Base-by-base conservation (phyloP, 2,888 invertebrate genomes). In the Ceramica pisi region DNA sequence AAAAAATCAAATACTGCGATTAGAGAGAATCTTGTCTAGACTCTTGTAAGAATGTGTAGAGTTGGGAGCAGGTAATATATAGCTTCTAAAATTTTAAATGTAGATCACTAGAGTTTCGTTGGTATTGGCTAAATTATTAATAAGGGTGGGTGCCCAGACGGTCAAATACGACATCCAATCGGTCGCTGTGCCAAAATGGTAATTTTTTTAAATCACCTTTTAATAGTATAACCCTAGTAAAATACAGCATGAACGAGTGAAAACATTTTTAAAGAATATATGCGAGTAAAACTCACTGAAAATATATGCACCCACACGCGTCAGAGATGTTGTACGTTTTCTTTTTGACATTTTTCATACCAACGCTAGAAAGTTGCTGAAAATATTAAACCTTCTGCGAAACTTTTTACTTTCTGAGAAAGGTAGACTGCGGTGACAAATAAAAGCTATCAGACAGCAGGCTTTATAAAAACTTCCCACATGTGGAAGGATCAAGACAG, bases 271-370 rank as follows among this genome's bases (percentile, higher is more conserved):
- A 38, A 38, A 38, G 38, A 44, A 44, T 44, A 19, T 19, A 46
- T 19, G 19, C 46, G 7, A 19, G 19, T 46, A 19, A 46, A 19
- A 46, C 16, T 46, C 41, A 16, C 1, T 16, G 41, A 41, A 41
- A 71, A 53, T 62, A 44, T 67, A 67, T 67, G 44, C 50, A 75
- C 16, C 46, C 71, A 50, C 55, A 50, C 26, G 76, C 50, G 57
- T 67, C 72, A 51, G 26, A 50, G 35, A 44, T 75, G 19, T 44
- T 23, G 21, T 50, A 9, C 14, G 35, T 57, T 67, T 26, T 57
- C 44, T 57, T 51, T 75, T 76, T 59, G 51, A 5, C 19, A 59
- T 67, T 57, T 73, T 76, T 76, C 68, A 67, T 67, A 73, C 46
- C 57, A 59, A 57, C 44, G 12, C 38, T 51, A 57, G 57, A 73